These are phyloP conservation scores for Notodonta ziczac DNA, from an alignment of 2,888 invertebrate genomes.

Conservation along the genomic window DNA sequence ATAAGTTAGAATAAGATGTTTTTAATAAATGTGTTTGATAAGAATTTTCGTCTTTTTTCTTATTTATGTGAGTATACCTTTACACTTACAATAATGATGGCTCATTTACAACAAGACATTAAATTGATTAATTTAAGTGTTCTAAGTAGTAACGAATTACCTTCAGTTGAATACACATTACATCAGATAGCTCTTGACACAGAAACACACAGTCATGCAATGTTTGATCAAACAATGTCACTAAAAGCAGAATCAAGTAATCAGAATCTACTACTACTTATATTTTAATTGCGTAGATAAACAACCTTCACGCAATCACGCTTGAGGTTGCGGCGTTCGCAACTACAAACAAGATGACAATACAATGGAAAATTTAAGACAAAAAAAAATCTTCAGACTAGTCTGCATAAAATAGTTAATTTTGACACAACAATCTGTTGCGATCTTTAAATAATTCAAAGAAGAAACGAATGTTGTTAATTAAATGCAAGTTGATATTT, in stretches of 20 bases:
- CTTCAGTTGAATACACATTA: background rate
- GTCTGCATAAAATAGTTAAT: background rate
- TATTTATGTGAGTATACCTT: constrained; percentile 40
- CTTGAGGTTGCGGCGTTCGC: background rate
- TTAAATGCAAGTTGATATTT: background rate
- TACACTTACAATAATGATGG: constrained; percentile 23
- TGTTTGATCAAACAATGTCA: constrained; percentile 1
- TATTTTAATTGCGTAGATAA: background rate
- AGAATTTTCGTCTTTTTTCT: constrained; percentile 39
- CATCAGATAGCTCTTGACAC: background rate
- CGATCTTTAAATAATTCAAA: background rate
- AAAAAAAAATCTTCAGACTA: background rate
- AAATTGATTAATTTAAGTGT: background rate
- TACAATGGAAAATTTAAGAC: background rate
- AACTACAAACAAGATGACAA: background rate
- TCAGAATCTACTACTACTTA: background rate
- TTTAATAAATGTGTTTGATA: constrained; percentile 38
- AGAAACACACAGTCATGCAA: background rate
- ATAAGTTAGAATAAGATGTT: constrained; percentile 51
- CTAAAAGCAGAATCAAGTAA: background rate
- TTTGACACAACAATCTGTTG: background rate
- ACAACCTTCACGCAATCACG: constrained; percentile 5
- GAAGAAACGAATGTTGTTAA: background rate
- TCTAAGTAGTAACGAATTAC: background rate
- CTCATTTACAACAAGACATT: background rate